Conservation (phyloP, 2,888 invertebrate genomes). For the Lymantria monacha region DNA sequence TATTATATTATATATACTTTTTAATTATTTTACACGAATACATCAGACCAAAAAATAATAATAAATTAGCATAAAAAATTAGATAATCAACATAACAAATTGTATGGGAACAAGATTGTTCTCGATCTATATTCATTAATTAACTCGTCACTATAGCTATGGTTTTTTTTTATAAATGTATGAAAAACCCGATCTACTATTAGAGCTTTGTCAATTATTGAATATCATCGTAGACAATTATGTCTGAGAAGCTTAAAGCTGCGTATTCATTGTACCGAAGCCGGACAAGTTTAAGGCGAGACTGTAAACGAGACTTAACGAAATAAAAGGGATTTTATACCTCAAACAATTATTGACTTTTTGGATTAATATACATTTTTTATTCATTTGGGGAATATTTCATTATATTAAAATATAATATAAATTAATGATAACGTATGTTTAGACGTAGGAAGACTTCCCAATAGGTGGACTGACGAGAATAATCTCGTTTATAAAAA, state of each 20-base stretch:
- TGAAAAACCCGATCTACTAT: conserved; percentile 8
- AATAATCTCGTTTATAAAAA: no score
- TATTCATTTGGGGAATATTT: no score
- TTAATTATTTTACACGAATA: no score
- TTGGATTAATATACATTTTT: no score
- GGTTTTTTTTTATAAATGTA: neutral
- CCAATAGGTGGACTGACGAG: no score
- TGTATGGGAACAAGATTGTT: conserved; percentile 15
- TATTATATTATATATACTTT: no score
- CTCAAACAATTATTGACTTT: no score
- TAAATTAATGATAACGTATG: no score
- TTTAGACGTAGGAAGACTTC: no score
- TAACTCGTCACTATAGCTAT: conserved; percentile 21
- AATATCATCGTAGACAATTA: neutral
- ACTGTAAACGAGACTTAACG: neutral
- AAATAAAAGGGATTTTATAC: neutral
- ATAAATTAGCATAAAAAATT: no score
- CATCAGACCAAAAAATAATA: no score
- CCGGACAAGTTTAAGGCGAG: neutral
- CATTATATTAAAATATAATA: no score
- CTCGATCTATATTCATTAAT: conserved; percentile 22
- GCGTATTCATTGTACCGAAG: neutral
- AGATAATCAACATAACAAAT: conserved; percentile 12
- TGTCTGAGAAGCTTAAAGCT: neutral
- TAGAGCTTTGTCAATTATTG: conserved; percentile 10